Base-by-base conservation (phyloP, 2,113 vertebrate species). In the Fukomys damarensis region DNA sequence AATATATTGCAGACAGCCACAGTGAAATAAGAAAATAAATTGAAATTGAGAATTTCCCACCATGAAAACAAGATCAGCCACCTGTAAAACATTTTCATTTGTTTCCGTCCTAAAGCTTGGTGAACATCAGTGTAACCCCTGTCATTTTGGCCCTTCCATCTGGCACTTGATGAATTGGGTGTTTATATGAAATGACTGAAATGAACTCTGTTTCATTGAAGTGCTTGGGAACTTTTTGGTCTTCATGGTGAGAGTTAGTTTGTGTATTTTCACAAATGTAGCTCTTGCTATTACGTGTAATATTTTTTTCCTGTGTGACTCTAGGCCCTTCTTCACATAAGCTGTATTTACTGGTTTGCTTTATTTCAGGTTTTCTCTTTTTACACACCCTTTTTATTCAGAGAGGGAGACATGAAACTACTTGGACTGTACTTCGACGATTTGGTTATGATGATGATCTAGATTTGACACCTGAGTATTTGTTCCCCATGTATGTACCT, bases 321-420 rank as follows among this genome's bases (percentile, higher is more conserved):
- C 68, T 85, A n/a, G 46, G 22, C 26, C 54, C 41, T 87, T 96
- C 65, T 86, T 88, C 82, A 83, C 38, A 90, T 82, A 77, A 91
- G 0, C 41, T 92, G 1, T 97, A 89, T 85, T 96, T 96, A 94
- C 84, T 91, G 54, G 94, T 96, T 86, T 91, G 59, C 91, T 98
- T 97, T 97, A 91, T 96, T 97, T 94, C 98, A 99, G 99, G 99
- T 88, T 99, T 99, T 98, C 99, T 99, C 98, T 99, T 99, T 98
- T 99, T 99, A 66, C 99, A 99, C 98, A 99, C 99, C 5, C 99
- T 99, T 91, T 99, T 99, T 98, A 99, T 99, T 92, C 99, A 99
- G 98, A 99, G 99, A 97, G 99, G 99, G 76, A 99, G 99, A 96
- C 99, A 99, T 0, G 99, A 99, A 98, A 99, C 99, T 52, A 99